phyloP scores from a whole-genome alignment of 2,888 invertebrate genomes.

The Leptothorax acervorum region DNA sequence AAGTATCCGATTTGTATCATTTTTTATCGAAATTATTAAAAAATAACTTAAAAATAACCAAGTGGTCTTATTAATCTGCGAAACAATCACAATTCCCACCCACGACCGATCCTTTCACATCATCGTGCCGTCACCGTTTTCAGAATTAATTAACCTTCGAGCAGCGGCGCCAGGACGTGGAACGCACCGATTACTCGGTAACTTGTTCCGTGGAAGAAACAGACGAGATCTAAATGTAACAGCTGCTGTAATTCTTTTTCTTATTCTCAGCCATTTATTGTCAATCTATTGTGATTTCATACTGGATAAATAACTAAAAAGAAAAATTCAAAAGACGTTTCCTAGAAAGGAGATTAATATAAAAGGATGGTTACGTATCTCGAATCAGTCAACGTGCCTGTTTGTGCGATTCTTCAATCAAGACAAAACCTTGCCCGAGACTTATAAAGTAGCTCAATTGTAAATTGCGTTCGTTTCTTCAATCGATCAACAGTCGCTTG shows the following conservation, averaged over 20 bases:
- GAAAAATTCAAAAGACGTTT: not conserved
- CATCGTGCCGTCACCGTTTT: conserved; percentile 28
- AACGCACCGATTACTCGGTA: not conserved
- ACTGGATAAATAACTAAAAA: not conserved
- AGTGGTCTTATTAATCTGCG: conserved; percentile 58
- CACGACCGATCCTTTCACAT: conserved; percentile 27
- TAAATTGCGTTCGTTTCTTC: conserved; percentile 19
- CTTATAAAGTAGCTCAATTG: conserved; percentile 15
- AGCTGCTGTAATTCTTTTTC: not conserved
- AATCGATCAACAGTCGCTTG: not conserved
- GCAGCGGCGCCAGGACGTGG: conserved; percentile 6
- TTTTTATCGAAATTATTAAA: conserved; percentile 86
- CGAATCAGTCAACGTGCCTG: not conserved
- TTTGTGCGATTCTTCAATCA: not conserved
- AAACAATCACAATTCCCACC: not conserved
- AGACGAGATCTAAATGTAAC: conserved; percentile 10
- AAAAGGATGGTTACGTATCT: not conserved
- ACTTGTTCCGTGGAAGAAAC: conserved; percentile 3
- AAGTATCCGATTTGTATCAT: conserved; percentile 86
- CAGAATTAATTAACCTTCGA: conserved; percentile 55
- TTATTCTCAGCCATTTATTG: not conserved
- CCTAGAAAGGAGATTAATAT: not conserved
- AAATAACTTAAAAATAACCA: conserved; percentile 84
- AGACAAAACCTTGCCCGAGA: not conserved
- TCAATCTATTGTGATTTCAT: not conserved